Evolutionary conservation across 2,113 vertebrate species (phyloP), one percentile per base, ranked within the genome.

Genomic region (Trinectes maculatus): DNA sequence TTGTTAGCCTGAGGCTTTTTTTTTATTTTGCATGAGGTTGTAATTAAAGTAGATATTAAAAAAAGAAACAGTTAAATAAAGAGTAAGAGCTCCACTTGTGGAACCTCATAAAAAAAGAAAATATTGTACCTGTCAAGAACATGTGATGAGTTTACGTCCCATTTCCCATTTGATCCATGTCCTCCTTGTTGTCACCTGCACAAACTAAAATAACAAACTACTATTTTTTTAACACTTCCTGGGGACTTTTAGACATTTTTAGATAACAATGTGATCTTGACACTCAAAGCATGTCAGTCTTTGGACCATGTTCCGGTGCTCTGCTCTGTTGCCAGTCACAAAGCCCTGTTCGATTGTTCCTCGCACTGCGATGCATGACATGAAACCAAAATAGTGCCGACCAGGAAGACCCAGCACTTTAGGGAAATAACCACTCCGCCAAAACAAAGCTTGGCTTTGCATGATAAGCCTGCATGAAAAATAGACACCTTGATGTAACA

Each of bases 271-370:
- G n/a, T n/a, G n/a, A n/a, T n/a, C n/a, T n/a, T n/a, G 10, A 9
- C 33, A 34, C 33, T 25, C 25, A 19, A 34, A 34, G 1, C 10
- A 29, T 16, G 3, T 54, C 18, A 24, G 2, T 25, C 8, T 39
- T 37, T 3, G 24, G 18, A 9, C 5, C 1, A 19, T 24, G 9
- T 36, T 55, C 18, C 31, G 24, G 12, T 16, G 18, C 13, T 8
- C 52, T 24, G 33, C 12, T 36, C 6, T 9, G 19, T 9, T 24
- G 19, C 16, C n/a, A 26, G 10, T 46, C 11, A 3, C 22, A 39
- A 18, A 12, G n/a, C 4, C 60, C 47, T 49, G 13, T 58, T 65
- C 13, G 49, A 28, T 34, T 31, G 48, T 42, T 49, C 25, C 18
- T 21, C 13, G 15, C 2, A 25, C 54, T 25, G 22, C 8, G 22